Evolutionary conservation across 2,888 invertebrate species (phyloP).

Genomic region (Hirtodrosophila histrioides): DNA sequence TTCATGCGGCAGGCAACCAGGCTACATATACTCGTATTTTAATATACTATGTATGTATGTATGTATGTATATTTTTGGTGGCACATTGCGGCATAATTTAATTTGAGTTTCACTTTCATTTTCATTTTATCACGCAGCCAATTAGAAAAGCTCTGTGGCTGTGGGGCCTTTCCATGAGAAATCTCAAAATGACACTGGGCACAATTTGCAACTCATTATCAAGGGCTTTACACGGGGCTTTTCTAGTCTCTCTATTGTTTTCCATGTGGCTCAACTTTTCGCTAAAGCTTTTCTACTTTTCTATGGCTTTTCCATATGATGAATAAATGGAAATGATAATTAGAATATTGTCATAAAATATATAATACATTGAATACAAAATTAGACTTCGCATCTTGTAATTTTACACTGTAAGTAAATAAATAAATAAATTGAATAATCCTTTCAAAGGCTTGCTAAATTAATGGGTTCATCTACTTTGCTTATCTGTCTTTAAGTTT

Average conservation of each 20-base stretch:
- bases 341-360: not conserved
- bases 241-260: constrained; percentile 14
- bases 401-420: too few species aligned
- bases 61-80: constrained; percentile 7
- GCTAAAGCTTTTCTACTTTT: too few species aligned
- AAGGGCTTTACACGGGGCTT: constrained; percentile 15
- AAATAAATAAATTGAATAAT: too few species aligned
- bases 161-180: constrained; percentile 21
- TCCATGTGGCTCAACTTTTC: constrained; percentile 9
- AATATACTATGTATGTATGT: not conserved
- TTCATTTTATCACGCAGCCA: constrained; percentile 31
- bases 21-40: not conserved
- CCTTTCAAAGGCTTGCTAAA: too few species aligned
- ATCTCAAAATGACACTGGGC: constrained; percentile 36
- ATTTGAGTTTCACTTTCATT: constrained; percentile 44
- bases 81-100: constrained; percentile 43
- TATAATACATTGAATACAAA: too few species aligned
- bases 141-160: constrained; percentile 29
- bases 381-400: too few species aligned
- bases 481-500: too few species aligned
- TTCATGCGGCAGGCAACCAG: constrained; percentile 7
- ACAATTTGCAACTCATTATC: constrained; percentile 63
- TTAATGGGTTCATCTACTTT: too few species aligned
- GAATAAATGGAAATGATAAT: not conserved
- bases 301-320: too few species aligned